phyloP scores from a whole-genome alignment of 2,797 vertebrate genomes.

The Mus caroli region DNA sequence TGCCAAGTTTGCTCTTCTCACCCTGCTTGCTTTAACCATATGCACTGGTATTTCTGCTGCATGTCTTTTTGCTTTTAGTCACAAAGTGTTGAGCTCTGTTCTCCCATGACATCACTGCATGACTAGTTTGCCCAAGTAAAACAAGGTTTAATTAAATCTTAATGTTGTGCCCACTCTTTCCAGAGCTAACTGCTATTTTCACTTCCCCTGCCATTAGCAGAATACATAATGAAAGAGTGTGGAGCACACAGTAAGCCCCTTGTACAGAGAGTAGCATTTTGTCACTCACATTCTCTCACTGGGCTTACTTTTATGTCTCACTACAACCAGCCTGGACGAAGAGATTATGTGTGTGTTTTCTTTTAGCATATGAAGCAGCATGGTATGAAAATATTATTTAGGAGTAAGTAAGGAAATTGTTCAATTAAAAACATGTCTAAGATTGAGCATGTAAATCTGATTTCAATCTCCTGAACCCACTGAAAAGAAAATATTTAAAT shows the following conservation, averaged over 20 bases:
- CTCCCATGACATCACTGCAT: not conserved
- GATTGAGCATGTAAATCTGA: not conserved
- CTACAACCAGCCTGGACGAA: not conserved
- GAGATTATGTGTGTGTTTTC: slow-evolving; percentile 19
- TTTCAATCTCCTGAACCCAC: not conserved
- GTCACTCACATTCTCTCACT: not conserved
- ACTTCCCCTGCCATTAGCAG: slow-evolving; percentile 53
- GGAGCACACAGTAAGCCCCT: not conserved
- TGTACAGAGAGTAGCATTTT: not conserved
- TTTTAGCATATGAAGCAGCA: slow-evolving; percentile 19
- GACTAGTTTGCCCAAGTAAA: slow-evolving; percentile 61
- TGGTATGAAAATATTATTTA: not conserved
- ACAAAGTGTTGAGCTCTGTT: not conserved
- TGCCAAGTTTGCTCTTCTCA: not conserved
- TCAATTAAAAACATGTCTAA: not conserved
- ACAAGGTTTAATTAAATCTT: slow-evolving; percentile 80
- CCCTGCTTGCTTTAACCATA: not conserved
- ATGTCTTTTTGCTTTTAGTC: not conserved
- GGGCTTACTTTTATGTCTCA: not conserved
- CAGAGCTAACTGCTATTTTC: slow-evolving; percentile 63
- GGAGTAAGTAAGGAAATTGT: not conserved
- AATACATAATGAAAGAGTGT: not conserved
- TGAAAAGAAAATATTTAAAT: not conserved
- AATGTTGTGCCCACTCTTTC: slow-evolving; percentile 45
- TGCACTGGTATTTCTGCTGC: not conserved